Evolutionary conservation across 2,797 vertebrate species (phyloP).

Genomic region (Phaenicophaeus curvirostris): DNA sequence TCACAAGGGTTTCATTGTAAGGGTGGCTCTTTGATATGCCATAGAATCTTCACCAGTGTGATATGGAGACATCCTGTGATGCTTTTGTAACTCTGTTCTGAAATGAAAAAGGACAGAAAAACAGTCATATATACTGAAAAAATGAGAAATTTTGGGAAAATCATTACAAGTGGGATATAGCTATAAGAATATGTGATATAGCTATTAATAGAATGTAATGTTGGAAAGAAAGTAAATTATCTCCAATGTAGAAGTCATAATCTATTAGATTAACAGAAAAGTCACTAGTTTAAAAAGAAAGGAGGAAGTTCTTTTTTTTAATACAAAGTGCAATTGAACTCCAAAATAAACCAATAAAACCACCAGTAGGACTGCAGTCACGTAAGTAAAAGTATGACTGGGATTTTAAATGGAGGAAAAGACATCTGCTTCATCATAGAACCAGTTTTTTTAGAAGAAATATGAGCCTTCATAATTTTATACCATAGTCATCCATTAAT

Average conservation of each 20-base stretch:
- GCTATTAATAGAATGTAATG: background rate
- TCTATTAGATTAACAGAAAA: background rate
- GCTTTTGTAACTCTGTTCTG: background rate
- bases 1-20: background rate
- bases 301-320: too few species aligned
- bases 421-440: background rate
- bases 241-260: background rate
- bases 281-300: background rate
- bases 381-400: background rate
- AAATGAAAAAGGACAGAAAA: background rate
- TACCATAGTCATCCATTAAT: background rate
- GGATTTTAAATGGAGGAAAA: background rate
- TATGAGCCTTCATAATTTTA: background rate
- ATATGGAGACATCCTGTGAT: background rate
- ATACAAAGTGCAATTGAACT: background rate
- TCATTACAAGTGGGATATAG: background rate
- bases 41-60: rapidly evolving
- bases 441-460: background rate
- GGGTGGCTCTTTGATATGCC: background rate
- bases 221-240: background rate
- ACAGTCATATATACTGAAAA: background rate
- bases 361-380: background rate
- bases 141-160: background rate
- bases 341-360: background rate
- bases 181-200: background rate